Conservation (phyloP, 2,113 vertebrate species). For the Pollimyrus isidori region DNA sequence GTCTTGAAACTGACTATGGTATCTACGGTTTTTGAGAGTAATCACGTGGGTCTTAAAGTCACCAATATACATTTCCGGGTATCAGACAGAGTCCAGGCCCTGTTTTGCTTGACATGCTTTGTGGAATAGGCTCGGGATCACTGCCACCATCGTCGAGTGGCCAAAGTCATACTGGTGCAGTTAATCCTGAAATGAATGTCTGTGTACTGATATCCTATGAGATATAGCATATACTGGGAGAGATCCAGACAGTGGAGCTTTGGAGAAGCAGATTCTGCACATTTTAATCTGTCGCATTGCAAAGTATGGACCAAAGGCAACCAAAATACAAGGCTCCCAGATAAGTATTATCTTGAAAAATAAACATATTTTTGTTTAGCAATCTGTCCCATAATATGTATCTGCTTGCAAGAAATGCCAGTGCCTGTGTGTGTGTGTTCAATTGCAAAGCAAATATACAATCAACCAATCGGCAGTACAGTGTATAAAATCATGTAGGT, state of each 20-base stretch:
- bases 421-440: neutral
- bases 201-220: neutral
- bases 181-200: neutral
- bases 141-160: neutral
- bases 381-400: neutral
- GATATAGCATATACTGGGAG: neutral
- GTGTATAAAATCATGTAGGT: neutral
- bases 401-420: neutral
- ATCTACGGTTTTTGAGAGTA: neutral
- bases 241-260: neutral
- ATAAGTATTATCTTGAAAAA: neutral
- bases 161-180: neutral
- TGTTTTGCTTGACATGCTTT: neutral
- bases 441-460: neutral
- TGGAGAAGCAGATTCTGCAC: neutral
- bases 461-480: neutral
- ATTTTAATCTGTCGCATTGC: neutral
- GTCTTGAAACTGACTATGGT: neutral
- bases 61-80: neutral
- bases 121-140: neutral
- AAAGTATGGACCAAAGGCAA: neutral
- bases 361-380: neutral
- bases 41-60: neutral
- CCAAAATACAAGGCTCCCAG: neutral
- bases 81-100: neutral